These are phyloP conservation scores for Centropus unirufus DNA, from an alignment of 2,113 vertebrate genomes.

Conservation along the genomic window DNA sequence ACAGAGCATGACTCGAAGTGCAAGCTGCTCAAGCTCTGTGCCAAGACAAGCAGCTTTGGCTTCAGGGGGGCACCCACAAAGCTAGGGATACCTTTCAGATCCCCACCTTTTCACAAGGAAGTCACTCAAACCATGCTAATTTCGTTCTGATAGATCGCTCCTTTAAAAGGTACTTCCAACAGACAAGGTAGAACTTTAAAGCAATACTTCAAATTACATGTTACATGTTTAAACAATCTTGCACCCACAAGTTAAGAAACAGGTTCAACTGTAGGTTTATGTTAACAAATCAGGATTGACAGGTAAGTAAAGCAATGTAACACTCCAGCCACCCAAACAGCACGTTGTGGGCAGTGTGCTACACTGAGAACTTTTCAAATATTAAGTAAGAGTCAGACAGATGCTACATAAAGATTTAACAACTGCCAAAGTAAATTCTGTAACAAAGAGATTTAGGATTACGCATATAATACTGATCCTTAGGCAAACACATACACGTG, in stretches of 20 bases:
- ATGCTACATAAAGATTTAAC: slow-evolving; percentile 4
- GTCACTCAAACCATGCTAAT: not conserved
- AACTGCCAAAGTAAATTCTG: slow-evolving; percentile 40
- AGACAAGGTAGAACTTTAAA: not conserved
- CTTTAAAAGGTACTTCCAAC: not conserved
- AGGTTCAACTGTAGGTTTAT: slow-evolving; percentile 4
- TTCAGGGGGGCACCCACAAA: not conserved
- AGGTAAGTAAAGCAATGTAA: slow-evolving; percentile 12
- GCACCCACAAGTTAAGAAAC: not conserved
- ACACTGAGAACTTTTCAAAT: not conserved
- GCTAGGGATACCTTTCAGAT: not conserved
- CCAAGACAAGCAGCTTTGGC: not conserved
- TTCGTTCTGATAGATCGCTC: not conserved
- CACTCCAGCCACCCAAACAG: not conserved
- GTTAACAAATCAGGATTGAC: slow-evolving; percentile 18
- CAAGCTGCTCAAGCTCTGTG: not conserved
- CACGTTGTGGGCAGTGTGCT: not conserved
- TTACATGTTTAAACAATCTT: not conserved
- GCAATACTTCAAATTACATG: not conserved
- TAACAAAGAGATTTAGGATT: slow-evolving; percentile 49
- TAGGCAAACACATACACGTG: slow-evolving; percentile 36
- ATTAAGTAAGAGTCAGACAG: not conserved
- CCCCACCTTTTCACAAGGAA: not conserved
- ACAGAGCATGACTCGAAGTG: not conserved
- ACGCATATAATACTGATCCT: slow-evolving; percentile 54